phyloP scores from a whole-genome alignment of 2,113 vertebrate species.

The Vimba vimba region DNA sequence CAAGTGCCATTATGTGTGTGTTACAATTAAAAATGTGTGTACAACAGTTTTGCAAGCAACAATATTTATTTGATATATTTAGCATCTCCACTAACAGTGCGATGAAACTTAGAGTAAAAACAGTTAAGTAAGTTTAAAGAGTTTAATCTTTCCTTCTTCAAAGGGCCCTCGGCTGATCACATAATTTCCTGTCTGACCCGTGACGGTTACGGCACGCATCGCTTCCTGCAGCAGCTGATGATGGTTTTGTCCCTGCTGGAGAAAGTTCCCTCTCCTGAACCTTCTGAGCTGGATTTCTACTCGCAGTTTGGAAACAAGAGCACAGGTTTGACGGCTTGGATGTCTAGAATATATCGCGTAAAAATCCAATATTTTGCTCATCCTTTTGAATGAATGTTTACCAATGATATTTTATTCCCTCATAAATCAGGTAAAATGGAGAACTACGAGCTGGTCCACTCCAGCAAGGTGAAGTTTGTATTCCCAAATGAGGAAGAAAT shows the following conservation, averaged over 20 bases:
- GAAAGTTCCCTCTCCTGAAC: constrained; percentile 89
- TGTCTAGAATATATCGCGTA: neutral
- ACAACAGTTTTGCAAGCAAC: neutral
- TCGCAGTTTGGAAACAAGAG: constrained; percentile 91
- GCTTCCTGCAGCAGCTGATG: constrained; percentile 97
- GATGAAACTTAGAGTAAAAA: neutral
- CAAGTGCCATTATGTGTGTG: neutral
- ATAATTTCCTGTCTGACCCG: constrained; percentile 91
- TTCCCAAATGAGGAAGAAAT: constrained; percentile 98
- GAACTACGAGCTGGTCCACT: constrained; percentile 96
- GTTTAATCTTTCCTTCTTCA: constrained; percentile 22
- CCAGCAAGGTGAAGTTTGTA: constrained; percentile 94
- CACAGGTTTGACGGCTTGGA: constrained; percentile 76
- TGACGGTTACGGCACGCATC: constrained; percentile 90
- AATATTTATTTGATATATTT: neutral
- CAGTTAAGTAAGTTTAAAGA: neutral
- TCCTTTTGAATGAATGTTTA: neutral
- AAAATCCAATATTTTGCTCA: neutral
- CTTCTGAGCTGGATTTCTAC: constrained; percentile 93
- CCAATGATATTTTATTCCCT: neutral
- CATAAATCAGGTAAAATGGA: constrained; percentile 89
- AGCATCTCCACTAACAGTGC: too few relatives aligned
- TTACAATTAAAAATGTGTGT: neutral
- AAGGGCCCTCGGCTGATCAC: constrained; percentile 82
- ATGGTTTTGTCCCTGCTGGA: constrained; percentile 86